Evolutionary conservation across 2,797 vertebrate species (phyloP).

Genomic region (Phoxinus dragarum): DNA sequence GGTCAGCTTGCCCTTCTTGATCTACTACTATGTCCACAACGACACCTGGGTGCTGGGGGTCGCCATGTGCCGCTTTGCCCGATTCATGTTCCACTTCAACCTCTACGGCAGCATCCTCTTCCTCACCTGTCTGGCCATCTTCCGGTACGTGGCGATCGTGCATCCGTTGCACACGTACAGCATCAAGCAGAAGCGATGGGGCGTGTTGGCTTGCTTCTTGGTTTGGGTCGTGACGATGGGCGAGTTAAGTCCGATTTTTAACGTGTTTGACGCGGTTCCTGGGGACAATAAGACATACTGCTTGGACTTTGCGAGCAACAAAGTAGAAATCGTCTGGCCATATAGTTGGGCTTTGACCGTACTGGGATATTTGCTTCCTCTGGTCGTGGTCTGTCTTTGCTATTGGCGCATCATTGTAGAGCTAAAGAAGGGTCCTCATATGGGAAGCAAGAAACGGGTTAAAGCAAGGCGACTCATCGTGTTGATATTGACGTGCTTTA

Average conservation of each 20-base stretch:
- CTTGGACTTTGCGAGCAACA: slow-evolving; percentile 71
- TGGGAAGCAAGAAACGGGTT: slow-evolving; percentile 8
- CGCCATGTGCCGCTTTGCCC: slow-evolving; percentile 85
- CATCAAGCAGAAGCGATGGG: slow-evolving; percentile 79
- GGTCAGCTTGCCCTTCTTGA: slow-evolving; percentile 83
- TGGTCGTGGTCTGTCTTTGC: slow-evolving; percentile 68
- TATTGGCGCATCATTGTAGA: slow-evolving; percentile 64
- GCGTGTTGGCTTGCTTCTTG: slow-evolving; percentile 65
- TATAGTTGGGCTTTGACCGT: slow-evolving; percentile 67
- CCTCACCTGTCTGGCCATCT: slow-evolving; percentile 84
- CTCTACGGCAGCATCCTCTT: slow-evolving; percentile 87
- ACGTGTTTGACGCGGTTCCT: slow-evolving; percentile 33
- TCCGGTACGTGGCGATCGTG: slow-evolving; percentile 81
- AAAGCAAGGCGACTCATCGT: slow-evolving; percentile 62
- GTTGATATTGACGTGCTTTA: slow-evolving; percentile 71
- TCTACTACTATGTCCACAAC: slow-evolving; percentile 76
- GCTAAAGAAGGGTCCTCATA: slow-evolving; percentile 61
- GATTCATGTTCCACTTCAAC: slow-evolving; percentile 85
- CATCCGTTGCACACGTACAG: slow-evolving; percentile 72
- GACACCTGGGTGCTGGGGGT: slow-evolving; percentile 80
- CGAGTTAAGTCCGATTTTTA: slow-evolving; percentile 63
- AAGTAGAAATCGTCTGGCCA: fast-evolving
- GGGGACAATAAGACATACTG: slow-evolving; percentile 61
- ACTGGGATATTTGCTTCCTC: slow-evolving; percentile 69
- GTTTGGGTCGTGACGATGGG: slow-evolving; percentile 74